Evolutionary conservation across 2,888 invertebrate genomes (phyloP), one percentile per base, ranked within the genome.

Genomic region (Platypus cylindrus): DNA sequence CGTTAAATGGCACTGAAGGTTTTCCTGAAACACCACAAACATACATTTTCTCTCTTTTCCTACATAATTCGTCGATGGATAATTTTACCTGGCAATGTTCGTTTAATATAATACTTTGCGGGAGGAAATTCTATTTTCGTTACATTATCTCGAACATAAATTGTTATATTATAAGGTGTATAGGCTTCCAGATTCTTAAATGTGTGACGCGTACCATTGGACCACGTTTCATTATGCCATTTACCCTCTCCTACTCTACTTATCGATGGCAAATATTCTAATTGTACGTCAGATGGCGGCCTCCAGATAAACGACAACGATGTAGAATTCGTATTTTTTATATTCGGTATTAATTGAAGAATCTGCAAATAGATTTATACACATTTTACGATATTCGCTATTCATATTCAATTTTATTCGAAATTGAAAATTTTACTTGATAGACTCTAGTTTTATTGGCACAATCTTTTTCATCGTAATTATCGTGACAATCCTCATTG

Each of bases 151-250:
- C 71, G 64, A 0, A 82, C 78, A 56, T 76, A 84, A 32, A 86
- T 77, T 0, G 84, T 85, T 39, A 85, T 67, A 46, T 83, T 83
- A 54, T 87, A 87, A n/a, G 66, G 64, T 0, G 83, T 83, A 49
- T 64, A 80, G 0, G 86, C 75, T 40, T 70, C 64, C 29, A 87
- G 62, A 33, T 70, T 58, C 1, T 63, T 67, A 49, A 86, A 84
- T 26, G 67, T 69, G 54, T 63, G 70, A 36, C 63, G 66, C 16
- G 66, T 69, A 3, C 70, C 68, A 16, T 69, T 65, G 3, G 68
- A 74, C 83, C 83, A 85, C 1, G 62, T 61, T 17, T 65, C 62
- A 51, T 73, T 75, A 2, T 49, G 59, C 73, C 82, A 82, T 30
- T 67, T 66, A 2, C 58, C 55, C 3, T 52, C 45, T 5, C 47